phyloP scores from a whole-genome alignment of 2,113 vertebrate species.

The Ictalurus punctatus region DNA sequence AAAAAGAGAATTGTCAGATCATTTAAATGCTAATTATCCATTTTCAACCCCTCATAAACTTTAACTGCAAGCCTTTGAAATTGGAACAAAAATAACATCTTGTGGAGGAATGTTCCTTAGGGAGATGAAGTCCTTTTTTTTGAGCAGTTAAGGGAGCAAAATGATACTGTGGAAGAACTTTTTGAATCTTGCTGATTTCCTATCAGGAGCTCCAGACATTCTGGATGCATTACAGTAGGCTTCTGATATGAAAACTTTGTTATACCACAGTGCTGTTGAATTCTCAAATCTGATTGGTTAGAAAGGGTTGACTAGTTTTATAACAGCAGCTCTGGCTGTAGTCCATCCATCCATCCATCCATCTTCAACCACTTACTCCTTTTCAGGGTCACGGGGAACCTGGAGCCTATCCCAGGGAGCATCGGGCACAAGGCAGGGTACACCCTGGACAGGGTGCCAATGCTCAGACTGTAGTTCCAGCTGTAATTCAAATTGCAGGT shows the following conservation, averaged over 20 bases:
- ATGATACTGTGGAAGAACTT: slow-evolving; percentile 28
- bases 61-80: slow-evolving; percentile 56
- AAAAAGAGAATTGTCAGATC: slow-evolving; percentile 48
- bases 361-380: too few relatives aligned
- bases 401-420: too few relatives aligned
- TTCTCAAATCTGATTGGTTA: neutral
- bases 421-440: too few relatives aligned
- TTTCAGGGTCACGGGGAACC: too few relatives aligned
- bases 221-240: neutral
- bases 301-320: neutral
- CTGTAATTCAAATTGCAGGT: neutral
- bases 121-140: slow-evolving; percentile 38
- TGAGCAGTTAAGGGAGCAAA: slow-evolving; percentile 29
- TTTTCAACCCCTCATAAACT: slow-evolving; percentile 62
- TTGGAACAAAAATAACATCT: slow-evolving; percentile 58
- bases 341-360: neutral
- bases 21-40: slow-evolving; percentile 62
- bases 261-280: too few relatives aligned
- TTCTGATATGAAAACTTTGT: neutral
- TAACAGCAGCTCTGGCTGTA: neutral
- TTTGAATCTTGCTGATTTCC: slow-evolving; percentile 18
- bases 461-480: neutral
- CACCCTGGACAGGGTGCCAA: too few relatives aligned
- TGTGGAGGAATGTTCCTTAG: slow-evolving; percentile 50
- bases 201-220: slow-evolving; percentile 3